These are phyloP conservation scores for Lithophane leautieri DNA, from an alignment of 2,888 invertebrate species.

Conservation along the genomic window DNA sequence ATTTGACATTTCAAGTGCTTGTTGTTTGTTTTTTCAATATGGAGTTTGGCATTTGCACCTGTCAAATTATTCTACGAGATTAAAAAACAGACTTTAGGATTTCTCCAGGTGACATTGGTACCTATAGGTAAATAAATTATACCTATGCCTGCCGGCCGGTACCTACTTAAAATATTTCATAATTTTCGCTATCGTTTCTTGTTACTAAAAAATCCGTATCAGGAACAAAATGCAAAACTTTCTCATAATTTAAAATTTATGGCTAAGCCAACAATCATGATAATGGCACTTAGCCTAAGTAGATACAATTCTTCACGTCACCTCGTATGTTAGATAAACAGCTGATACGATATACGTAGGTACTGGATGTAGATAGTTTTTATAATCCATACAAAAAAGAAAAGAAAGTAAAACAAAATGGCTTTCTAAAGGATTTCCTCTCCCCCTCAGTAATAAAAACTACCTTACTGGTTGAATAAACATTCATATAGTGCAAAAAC, in stretches of 20 bases:
- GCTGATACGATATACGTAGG: not conserved
- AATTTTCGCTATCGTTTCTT: slow-evolving; percentile 1
- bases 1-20: no score
- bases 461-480: not conserved
- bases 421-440: slow-evolving; percentile 6
- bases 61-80: no score
- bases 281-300: slow-evolving; percentile 25
- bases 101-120: not conserved
- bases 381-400: slow-evolving; percentile 12
- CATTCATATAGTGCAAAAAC: not conserved
- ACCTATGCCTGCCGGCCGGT: no score
- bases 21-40: no score
- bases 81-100: no score
- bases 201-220: not conserved
- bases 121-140: not conserved
- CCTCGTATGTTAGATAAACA: slow-evolving; percentile 9
- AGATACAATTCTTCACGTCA: slow-evolving; percentile 37
- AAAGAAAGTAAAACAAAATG: slow-evolving; percentile 13
- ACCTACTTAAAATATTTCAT: slow-evolving; percentile 2
- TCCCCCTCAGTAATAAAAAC: not conserved
- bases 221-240: not conserved
- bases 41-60: no score
- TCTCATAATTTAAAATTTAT: slow-evolving; percentile 5
- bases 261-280: slow-evolving; percentile 5
- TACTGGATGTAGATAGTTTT: not conserved